phyloP scores from a whole-genome alignment of 2,113 vertebrate genomes.

The Epinephelus cyanopodus region DNA sequence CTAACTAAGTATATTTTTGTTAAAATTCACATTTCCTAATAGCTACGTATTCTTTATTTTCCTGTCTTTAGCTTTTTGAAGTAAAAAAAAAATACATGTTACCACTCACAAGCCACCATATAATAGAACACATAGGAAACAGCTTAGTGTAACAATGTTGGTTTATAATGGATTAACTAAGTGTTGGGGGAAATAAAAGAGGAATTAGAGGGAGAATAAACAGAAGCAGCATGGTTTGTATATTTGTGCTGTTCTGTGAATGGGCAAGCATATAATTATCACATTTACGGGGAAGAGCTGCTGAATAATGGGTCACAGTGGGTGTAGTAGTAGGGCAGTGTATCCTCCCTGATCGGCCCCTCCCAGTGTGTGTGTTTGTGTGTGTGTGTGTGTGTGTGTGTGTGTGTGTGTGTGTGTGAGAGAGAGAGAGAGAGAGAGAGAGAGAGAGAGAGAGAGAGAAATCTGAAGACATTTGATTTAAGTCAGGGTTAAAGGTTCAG shows the following conservation, averaged over 20 bases:
- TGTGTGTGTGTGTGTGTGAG: constrained; percentile 2
- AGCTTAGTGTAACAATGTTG: constrained; percentile 56
- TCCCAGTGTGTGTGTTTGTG: constrained; percentile 41
- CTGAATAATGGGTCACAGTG: constrained; percentile 80
- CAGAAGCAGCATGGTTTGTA: constrained; percentile 78
- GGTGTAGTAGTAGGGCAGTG: constrained; percentile 59
- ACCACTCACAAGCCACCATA: constrained; percentile 26
- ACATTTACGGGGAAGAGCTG: constrained; percentile 86
- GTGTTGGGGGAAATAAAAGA: constrained; percentile 74
- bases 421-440: constrained; percentile 25
- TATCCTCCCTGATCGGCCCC: constrained; percentile 60
- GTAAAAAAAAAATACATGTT: background rate
- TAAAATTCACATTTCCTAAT: constrained; percentile 4
- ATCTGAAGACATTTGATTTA: constrained; percentile 34
- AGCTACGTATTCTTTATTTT: background rate
- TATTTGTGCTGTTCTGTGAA: constrained; percentile 77
- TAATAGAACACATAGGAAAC: constrained; percentile 37
- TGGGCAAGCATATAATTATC: constrained; percentile 85
- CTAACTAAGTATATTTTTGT: background rate
- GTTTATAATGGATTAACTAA: constrained; percentile 68
- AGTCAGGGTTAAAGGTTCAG: background rate
- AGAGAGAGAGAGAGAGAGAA: constrained; percentile 23
- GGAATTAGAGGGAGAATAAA: constrained; percentile 74
- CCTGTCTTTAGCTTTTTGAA: background rate
- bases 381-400: constrained; percentile 21